These are phyloP conservation scores for Petrocephalus sullivani DNA, from an alignment of 2,797 vertebrate genomes.

Conservation along the genomic window DNA sequence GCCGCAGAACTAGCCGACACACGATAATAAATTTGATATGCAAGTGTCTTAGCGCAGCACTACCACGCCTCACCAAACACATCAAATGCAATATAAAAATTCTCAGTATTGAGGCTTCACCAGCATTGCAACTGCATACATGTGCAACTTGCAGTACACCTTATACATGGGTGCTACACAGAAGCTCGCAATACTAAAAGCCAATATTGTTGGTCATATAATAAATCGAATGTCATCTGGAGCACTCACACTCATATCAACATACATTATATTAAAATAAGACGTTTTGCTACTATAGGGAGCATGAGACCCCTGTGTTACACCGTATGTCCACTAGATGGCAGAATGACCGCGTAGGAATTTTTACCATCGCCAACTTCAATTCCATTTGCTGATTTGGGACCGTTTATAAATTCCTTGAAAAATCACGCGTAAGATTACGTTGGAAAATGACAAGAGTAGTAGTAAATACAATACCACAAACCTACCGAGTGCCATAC, in stretches of 20 bases:
- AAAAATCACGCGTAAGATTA: too few relatives aligned
- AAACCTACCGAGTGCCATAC: too few relatives aligned
- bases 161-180: not conserved
- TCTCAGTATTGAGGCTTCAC: not conserved
- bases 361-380: not conserved
- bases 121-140: not conserved
- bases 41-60: not conserved
- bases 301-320: not conserved
- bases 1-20: not conserved
- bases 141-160: not conserved
- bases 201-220: not conserved
- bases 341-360: not conserved
- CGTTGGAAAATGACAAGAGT: too few relatives aligned
- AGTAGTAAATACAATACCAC: too few relatives aligned
- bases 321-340: not conserved
- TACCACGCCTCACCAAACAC: not conserved
- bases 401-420: too few relatives aligned
- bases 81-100: not conserved
- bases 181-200: not conserved
- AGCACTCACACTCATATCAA: not conserved
- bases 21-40: not conserved
- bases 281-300: not conserved
- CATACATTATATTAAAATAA: not conserved
- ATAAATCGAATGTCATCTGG: not conserved
- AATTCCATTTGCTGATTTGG: not conserved